Evolutionary conservation across 2,888 invertebrate genomes (phyloP).

Genomic region (Troides oblongomaculatus): DNA sequence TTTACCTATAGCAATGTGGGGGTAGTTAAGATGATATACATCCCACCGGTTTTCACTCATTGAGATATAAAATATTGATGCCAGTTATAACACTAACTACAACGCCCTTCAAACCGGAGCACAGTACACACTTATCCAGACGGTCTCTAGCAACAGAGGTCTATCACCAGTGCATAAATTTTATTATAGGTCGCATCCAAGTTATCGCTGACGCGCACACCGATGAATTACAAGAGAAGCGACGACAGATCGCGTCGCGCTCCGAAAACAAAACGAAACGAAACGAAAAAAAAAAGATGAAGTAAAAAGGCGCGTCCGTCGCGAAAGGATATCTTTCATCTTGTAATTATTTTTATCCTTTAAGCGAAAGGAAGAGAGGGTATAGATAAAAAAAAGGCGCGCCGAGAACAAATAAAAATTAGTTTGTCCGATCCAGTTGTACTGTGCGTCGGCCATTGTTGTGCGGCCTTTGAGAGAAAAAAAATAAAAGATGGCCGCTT

Average conservation of each 20-base stretch:
- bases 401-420: slow-evolving; percentile 50
- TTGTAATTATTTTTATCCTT: slow-evolving; percentile 80
- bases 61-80: too few species aligned
- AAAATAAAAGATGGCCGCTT: slow-evolving; percentile 3
- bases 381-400: slow-evolving; percentile 53
- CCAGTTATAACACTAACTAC: too few species aligned
- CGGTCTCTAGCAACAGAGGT: too few species aligned
- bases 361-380: slow-evolving; percentile 63
- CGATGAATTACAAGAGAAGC: slow-evolving; percentile 61
- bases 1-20: too few species aligned
- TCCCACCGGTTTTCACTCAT: too few species aligned
- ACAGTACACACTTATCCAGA: too few species aligned
- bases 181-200: slow-evolving; percentile 38
- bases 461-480: slow-evolving; percentile 27
- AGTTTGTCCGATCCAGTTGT: slow-evolving; percentile 69
- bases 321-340: slow-evolving; percentile 63
- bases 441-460: slow-evolving; percentile 36
- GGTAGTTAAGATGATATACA: too few species aligned
- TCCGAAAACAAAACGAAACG: slow-evolving; percentile 54
- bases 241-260: slow-evolving; percentile 67
- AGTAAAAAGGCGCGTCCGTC: slow-evolving; percentile 43
- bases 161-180: too few species aligned
- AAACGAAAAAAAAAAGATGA: slow-evolving; percentile 45
- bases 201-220: slow-evolving; percentile 38
- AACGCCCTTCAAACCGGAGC: too few species aligned